These are phyloP conservation scores for Calyptommatus sinebrachiatus DNA, from an alignment of 2,113 vertebrate genomes.

Conservation along the genomic window DNA sequence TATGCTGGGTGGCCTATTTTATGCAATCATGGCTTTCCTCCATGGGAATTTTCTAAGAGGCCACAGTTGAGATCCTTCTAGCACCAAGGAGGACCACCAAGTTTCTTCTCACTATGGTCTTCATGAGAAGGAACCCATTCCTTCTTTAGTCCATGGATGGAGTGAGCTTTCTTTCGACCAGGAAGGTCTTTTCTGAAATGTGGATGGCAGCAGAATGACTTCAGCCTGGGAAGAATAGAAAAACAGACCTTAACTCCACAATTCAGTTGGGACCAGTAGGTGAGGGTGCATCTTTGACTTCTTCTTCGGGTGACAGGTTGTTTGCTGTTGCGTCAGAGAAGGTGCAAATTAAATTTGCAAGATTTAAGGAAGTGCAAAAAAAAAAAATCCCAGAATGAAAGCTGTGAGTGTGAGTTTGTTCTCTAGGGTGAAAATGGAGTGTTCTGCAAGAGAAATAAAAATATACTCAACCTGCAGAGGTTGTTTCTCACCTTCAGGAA, in stretches of 20 bases:
- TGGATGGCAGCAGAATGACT: too few species aligned
- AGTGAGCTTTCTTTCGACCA: too few species aligned
- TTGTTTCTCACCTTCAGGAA: neutral
- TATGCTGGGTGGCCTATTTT: too few species aligned
- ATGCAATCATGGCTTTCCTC: too few species aligned
- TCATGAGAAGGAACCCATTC: neutral
- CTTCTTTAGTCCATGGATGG: too few species aligned
- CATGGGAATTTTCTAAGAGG: too few species aligned
- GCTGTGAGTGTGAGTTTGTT: neutral
- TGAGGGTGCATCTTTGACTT: neutral
- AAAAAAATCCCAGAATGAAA: neutral
- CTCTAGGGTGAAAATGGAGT: neutral
- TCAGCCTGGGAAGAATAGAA: too few species aligned
- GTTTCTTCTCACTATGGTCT: neutral
- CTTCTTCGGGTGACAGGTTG: neutral
- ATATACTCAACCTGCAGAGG: too few species aligned
- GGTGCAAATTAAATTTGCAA: slow-evolving; percentile 50
- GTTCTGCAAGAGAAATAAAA: neutral
- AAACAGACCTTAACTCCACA: neutral
- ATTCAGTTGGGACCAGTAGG: neutral
- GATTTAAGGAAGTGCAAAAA: slow-evolving; percentile 7
- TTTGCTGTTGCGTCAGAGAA: neutral
- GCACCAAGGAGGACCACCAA: too few species aligned
- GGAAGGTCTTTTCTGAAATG: too few species aligned
- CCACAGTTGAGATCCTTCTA: too few species aligned